phyloP scores from a whole-genome alignment of 2,888 invertebrate genomes.

The Oscheius sp. region DNA sequence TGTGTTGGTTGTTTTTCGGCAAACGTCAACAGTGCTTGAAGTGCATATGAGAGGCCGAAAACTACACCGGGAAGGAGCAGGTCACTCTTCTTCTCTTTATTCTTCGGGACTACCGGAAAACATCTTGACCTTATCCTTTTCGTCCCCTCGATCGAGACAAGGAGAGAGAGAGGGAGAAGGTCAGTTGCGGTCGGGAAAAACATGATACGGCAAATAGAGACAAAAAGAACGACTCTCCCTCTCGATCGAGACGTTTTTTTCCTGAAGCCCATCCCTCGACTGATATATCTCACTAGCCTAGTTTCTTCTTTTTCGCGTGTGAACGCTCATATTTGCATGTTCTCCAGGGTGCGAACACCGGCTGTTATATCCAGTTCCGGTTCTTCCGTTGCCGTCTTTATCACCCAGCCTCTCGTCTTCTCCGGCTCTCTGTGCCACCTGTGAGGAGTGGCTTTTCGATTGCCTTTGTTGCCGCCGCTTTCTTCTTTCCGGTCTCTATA shows the following conservation, averaged over 20 bases:
- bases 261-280: no score
- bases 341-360: slow-evolving; percentile 31
- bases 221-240: slow-evolving; percentile 6
- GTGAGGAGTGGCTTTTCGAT: slow-evolving; percentile 21
- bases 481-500: slow-evolving; percentile 1
- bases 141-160: no score
- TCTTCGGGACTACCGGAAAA: neutral
- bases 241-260: neutral
- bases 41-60: slow-evolving; percentile 25
- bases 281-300: no score
- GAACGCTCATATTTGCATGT: slow-evolving; percentile 28
- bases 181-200: no score
- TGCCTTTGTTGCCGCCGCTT: slow-evolving; percentile 28
- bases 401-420: slow-evolving; percentile 2
- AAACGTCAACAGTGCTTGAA: slow-evolving; percentile 12
- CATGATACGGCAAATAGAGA: slow-evolving; percentile 7
- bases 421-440: neutral
- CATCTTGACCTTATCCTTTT: no score
- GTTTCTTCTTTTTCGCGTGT: neutral
- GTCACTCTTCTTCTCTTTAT: neutral
- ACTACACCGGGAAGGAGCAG: neutral
- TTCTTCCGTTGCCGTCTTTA: slow-evolving; percentile 21
- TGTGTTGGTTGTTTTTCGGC: slow-evolving; percentile 26
- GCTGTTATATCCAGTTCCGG: slow-evolving; percentile 15
- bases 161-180: no score